Evolutionary conservation across 1,140 invertebrate genomes (phyloP).

Genomic region (Batillaria attramentaria): DNA sequence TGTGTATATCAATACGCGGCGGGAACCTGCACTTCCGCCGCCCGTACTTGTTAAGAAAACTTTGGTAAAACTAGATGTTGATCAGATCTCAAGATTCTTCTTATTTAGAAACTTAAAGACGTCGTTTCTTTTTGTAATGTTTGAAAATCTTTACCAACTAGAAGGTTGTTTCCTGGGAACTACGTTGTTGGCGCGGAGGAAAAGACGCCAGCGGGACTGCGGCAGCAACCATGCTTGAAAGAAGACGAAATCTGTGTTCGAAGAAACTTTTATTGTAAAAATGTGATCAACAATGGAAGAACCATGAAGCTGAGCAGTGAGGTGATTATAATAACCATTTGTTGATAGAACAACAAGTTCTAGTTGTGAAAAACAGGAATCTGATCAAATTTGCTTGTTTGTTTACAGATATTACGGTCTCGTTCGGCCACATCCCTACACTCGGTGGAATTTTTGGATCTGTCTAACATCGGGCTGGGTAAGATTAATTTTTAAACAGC

Average conservation of each 20-base stretch:
- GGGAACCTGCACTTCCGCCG: no score
- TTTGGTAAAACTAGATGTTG: no score
- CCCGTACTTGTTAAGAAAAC: no score
- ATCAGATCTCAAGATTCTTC: no score
- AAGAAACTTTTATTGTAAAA: neutral
- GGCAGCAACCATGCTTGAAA: constrained; percentile 26
- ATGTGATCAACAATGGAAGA: neutral
- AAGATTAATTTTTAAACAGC: no score
- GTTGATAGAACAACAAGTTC: neutral
- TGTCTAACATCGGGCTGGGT: constrained; percentile 61
- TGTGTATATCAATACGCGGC: neutral
- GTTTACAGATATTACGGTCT: constrained; percentile 54
- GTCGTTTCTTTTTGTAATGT: no score
- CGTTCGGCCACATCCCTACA: constrained; percentile 50
- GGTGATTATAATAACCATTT: constrained; percentile 11
- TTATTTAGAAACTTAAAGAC: no score
- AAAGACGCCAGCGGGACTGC: constrained; percentile 16
- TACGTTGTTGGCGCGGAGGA: constrained; percentile 15
- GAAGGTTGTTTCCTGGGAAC: constrained; percentile 26
- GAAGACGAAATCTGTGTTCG: neutral
- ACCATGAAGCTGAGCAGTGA: constrained; percentile 36
- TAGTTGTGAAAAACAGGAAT: neutral
- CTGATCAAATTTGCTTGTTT: neutral
- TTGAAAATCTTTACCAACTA: neutral
- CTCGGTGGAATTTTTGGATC: constrained; percentile 54